A percentile compares a stretch with the other conserved stretches of the same genome.
Conservation (phyloP, 2,113 vertebrate species). For the Numida meleagris region DNA sequence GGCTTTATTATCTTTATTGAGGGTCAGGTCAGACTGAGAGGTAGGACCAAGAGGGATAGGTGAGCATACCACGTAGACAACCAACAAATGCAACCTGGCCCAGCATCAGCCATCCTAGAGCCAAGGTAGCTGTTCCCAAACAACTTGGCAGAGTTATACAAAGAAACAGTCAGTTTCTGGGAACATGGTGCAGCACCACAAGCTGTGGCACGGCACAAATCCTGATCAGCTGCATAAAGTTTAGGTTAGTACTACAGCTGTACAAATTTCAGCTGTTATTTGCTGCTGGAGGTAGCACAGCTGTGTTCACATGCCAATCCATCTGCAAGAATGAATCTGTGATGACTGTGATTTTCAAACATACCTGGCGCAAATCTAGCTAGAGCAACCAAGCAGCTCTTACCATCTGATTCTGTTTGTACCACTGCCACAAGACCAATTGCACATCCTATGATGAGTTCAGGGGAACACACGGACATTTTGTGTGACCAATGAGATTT, state of each 20-base stretch:
- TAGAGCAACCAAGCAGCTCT: not conserved
- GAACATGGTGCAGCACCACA: not conserved
- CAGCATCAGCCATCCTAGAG: too few relatives aligned
- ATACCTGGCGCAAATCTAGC: not conserved
- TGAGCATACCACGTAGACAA: not conserved
- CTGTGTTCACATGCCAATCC: too few relatives aligned
- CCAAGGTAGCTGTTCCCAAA: too few relatives aligned
- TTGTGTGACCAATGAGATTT: not conserved
- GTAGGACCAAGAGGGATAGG: not conserved
- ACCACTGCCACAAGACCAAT: not conserved
- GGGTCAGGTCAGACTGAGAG: not conserved
- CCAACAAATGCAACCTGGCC: too few relatives aligned
- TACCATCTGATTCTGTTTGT: accelerated
- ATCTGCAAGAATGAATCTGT: not conserved
- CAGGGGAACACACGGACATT: not conserved
- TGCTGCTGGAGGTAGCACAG: too few relatives aligned
- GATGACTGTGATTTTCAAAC: too few relatives aligned
- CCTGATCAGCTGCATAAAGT: not conserved
- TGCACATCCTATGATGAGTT: not conserved
- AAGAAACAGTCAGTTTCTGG: not conserved
- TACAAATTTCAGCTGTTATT: not conserved
- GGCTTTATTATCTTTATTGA: not conserved
- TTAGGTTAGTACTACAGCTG: not conserved
- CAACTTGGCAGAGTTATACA: too few relatives aligned
- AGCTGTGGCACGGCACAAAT: not conserved